Conservation (phyloP, 1,140 invertebrate species). For the Drosophila micromelanica region DNA sequence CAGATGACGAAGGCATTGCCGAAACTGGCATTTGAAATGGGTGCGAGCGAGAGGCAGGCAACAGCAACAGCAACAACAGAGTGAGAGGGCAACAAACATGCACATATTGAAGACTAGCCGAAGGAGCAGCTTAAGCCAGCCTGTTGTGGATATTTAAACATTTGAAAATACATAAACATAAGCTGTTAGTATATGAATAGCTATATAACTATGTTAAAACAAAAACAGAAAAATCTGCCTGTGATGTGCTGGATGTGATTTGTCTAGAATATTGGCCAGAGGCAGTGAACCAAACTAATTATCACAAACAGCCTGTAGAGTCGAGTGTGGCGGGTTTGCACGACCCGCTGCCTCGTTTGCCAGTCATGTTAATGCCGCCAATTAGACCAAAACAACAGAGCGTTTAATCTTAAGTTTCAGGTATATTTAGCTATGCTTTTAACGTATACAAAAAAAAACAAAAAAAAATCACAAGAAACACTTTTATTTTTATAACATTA, state of each 20-base stretch:
- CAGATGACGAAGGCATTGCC: slow-evolving; percentile 97
- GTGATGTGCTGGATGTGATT: slow-evolving; percentile 81
- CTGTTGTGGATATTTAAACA: slow-evolving; percentile 46
- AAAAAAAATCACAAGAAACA: slow-evolving; percentile 1
- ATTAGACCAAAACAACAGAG: slow-evolving; percentile 77
- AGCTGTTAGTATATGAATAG: slow-evolving; percentile 12
- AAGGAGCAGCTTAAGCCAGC: not conserved
- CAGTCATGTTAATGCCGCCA: slow-evolving; percentile 51
- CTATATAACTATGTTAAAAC: slow-evolving; percentile 15
- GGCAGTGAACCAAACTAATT: slow-evolving; percentile 40
- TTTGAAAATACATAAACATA: slow-evolving; percentile 35
- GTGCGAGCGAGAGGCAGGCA: not conserved
- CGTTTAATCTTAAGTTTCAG: slow-evolving; percentile 75
- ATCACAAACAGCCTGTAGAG: slow-evolving; percentile 6
- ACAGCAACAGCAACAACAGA: not conserved
- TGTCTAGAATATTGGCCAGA: slow-evolving; percentile 68
- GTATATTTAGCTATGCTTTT: slow-evolving; percentile 41
- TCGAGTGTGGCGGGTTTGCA: not conserved
- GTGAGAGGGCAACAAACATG: not conserved
- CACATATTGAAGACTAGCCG: not conserved
- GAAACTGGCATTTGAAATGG: slow-evolving; percentile 93
- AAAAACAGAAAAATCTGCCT: slow-evolving; percentile 65
- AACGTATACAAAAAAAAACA: slow-evolving; percentile 1
- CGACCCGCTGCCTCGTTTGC: not conserved
- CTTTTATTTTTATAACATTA: slow-evolving; percentile 9